Base-by-base conservation (phyloP, 2,888 invertebrate genomes). In the Chromoteleia sp. region DNA sequence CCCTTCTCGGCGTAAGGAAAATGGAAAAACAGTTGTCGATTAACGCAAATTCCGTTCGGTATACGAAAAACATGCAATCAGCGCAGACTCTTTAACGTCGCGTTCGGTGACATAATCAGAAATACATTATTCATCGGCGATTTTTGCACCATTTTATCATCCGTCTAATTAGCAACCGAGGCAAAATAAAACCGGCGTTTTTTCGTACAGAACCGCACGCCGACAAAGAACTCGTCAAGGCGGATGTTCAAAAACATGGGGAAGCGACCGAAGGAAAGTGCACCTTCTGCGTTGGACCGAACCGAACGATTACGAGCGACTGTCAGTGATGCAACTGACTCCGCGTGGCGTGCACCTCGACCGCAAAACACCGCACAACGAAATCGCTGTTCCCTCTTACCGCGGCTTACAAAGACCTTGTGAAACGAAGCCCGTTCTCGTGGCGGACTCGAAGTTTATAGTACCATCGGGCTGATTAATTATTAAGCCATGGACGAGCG, bases 291-390 rank as follows among this genome's bases (percentile, higher is more conserved):
- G 71, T 67, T 61, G 65, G 70, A 80, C 76, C 70, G 70, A 70
- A 61, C 65, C 74, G 78, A 77, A 71, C 76, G 68, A 82, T 83
- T 83, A 70, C 84, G 68, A 77, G 70, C 81, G 81, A 82, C 80
- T 81, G 83, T 79, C 80, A 84, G 84, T 86, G 86, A 85, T 86
- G 85, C 84, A 86, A 86, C 86, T 85, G 84, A 84, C 78, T 84
- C 82, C 78, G 83, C 78, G 83, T 81, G 77, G 84, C 83, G 65
- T 79, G 68, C 67, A 81, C 81, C 63, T 71, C 79, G 82, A 82
- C 83, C 68, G 78, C 75, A 84, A 78, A 75, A 67, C 77, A 50
- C 63, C 10, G 75, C 65, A 78, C 76, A 81, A 81, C 76, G 68
- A 82, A 83, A 84, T 82, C 70, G 78, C 79, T 54, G 59, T 83